phyloP scores from a whole-genome alignment of 2,797 vertebrate species.

The Falco berigora region DNA sequence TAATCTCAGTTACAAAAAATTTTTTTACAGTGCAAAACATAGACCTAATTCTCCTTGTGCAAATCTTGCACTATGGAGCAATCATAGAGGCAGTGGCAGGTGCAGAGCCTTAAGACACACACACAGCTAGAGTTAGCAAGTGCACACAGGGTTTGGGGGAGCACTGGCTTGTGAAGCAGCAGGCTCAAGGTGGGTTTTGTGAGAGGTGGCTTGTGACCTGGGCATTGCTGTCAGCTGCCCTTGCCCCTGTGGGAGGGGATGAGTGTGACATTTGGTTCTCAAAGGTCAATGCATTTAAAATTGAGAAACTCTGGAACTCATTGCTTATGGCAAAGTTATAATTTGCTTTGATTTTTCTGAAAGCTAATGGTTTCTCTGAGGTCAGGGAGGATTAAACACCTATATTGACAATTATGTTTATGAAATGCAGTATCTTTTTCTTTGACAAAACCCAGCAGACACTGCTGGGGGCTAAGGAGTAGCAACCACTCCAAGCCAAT shows the following conservation, averaged over 20 bases:
- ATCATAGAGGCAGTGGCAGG: background rate
- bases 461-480: background rate
- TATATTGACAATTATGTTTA: background rate
- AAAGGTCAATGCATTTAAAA: background rate
- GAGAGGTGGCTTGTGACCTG: background rate
- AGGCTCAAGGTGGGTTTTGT: background rate
- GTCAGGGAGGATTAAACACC: background rate
- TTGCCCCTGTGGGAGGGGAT: fast-evolving
- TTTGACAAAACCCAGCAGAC: background rate
- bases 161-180: background rate
- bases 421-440: background rate
- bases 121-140: background rate
- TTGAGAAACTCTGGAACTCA: background rate
- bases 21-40: background rate
- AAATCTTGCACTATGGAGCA: background rate
- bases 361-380: background rate
- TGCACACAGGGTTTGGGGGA: background rate
- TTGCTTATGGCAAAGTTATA: background rate
- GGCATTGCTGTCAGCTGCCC: background rate
- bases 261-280: background rate
- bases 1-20: background rate
- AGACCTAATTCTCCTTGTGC: background rate
- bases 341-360: background rate
- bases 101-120: background rate
- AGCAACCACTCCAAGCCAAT: fast-evolving